Evolutionary conservation across 2,113 vertebrate genomes (phyloP).

Genomic region (Varanus salvator): DNA sequence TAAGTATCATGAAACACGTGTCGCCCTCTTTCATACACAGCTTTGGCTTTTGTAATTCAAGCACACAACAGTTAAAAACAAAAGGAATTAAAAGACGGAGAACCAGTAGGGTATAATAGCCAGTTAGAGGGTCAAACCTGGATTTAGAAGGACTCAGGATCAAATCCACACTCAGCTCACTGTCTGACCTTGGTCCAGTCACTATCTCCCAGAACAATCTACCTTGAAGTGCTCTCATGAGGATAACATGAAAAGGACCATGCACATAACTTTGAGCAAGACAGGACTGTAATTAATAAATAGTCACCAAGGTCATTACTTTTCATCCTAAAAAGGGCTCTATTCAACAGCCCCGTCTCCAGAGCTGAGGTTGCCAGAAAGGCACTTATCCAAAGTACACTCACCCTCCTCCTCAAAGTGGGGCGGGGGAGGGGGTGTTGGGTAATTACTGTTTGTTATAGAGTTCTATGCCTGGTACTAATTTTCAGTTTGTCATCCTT

Average conservation of each 20-base stretch:
- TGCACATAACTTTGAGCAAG: background rate
- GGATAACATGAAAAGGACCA: background rate
- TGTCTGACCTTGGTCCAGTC: background rate
- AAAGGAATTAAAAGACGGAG: background rate
- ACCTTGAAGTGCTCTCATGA: background rate
- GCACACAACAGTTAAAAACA: conserved; percentile 30
- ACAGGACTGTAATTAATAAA: background rate
- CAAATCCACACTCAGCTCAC: background rate
- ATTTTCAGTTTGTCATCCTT: conserved; percentile 78
- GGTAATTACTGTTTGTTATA: conserved; percentile 64
- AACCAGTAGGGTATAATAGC: background rate
- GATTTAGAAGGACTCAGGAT: background rate
- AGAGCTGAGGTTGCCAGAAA: conserved; percentile 46
- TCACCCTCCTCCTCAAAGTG: conserved; percentile 60
- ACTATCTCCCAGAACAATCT: background rate
- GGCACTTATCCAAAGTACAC: conserved; percentile 59
- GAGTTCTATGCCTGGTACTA: conserved; percentile 70
- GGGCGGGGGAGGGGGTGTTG: background rate
- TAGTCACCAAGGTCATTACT: conserved; percentile 47
- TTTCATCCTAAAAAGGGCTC: conserved; percentile 52
- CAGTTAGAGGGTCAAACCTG: background rate
- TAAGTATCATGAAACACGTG: background rate
- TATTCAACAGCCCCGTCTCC: conserved; percentile 6
- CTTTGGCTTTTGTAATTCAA: conserved; percentile 21
- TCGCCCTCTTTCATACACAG: background rate